phyloP scores from a whole-genome alignment of 2,888 invertebrate genomes.

The Heliconius sara region DNA sequence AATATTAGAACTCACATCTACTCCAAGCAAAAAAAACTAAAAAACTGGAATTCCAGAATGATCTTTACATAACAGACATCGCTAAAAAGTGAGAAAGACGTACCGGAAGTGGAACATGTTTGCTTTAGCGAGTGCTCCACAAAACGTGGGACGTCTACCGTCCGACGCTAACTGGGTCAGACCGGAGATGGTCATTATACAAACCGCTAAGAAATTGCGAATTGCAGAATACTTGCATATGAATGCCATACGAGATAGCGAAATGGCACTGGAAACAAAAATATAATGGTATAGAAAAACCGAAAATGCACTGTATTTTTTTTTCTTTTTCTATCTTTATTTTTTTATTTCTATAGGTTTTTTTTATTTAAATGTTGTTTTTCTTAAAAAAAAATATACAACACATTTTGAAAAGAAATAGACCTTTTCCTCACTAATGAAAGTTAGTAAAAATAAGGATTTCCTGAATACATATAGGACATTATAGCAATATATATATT shows the following conservation, averaged over 20 bases:
- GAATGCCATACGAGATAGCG: background rate
- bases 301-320: background rate
- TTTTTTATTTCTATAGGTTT: too few species aligned
- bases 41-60: constrained; percentile 13
- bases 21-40: background rate
- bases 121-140: constrained; percentile 60
- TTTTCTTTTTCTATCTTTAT: too few species aligned
- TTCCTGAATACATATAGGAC: background rate
- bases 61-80: constrained; percentile 28
- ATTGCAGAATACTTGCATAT: constrained; percentile 31
- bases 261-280: constrained; percentile 4
- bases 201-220: constrained; percentile 54
- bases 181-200: constrained; percentile 60
- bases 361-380: too few species aligned
- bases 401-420: too few species aligned
- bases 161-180: constrained; percentile 55
- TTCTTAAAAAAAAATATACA: too few species aligned
- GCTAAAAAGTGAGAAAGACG: constrained; percentile 40
- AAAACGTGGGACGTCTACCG: constrained; percentile 55
- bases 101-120: constrained; percentile 57
- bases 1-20: background rate
- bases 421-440: too few species aligned
- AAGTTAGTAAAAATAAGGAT: background rate
- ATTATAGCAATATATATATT: background rate
- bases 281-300: background rate